phyloP scores from a whole-genome alignment of 2,797 vertebrate genomes.

The Acanthornis magna region DNA sequence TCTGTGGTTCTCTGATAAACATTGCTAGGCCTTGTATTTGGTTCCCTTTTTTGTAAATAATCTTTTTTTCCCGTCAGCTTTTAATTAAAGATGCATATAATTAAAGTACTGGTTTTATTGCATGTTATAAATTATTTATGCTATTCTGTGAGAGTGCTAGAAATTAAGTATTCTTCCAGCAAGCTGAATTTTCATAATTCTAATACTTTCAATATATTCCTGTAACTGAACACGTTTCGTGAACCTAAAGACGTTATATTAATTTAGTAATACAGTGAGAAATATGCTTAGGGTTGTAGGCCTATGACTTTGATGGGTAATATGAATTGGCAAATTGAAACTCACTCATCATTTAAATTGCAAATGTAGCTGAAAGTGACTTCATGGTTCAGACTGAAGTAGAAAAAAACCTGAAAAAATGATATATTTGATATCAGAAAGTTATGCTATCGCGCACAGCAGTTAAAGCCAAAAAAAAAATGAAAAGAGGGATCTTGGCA shows the following conservation, averaged over 20 bases:
- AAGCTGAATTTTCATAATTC: background rate
- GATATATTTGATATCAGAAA: background rate
- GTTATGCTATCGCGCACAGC: background rate
- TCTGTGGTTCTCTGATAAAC: background rate
- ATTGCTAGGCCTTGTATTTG: background rate
- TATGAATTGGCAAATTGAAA: background rate
- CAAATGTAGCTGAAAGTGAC: background rate
- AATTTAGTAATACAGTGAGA: background rate
- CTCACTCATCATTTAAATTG: background rate
- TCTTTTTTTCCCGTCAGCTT: background rate
- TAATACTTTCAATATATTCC: background rate
- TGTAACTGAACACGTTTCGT: background rate
- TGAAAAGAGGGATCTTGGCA: background rate
- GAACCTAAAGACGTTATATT: background rate
- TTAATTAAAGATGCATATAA: background rate
- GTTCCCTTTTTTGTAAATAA: background rate
- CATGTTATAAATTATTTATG: background rate
- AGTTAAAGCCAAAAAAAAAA: background rate
- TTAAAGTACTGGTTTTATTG: background rate
- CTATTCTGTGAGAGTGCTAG: background rate
- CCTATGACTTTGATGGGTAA: background rate
- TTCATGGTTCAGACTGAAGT: background rate
- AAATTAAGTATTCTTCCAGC: background rate
- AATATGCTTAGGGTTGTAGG: background rate
- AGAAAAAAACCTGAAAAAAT: background rate